Percentiles rank a stretch among this genome's conserved stretches.
Conservation (phyloP, 2,797 vertebrate species). For the Podarcis siculus region DNA sequence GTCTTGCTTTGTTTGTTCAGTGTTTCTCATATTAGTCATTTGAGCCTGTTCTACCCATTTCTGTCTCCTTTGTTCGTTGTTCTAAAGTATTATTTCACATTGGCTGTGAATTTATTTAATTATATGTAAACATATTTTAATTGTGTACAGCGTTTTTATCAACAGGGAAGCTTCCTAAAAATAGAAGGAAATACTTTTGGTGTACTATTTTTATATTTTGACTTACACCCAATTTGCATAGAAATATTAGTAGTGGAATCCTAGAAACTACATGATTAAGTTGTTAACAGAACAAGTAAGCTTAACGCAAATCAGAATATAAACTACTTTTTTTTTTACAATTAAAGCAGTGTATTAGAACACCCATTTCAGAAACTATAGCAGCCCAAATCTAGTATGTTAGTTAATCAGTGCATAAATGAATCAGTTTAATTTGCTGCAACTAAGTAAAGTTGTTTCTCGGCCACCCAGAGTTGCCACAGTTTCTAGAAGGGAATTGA, state of each 20-base stretch:
- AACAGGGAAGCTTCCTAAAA: slow-evolving; percentile 3
- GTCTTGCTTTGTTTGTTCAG: slow-evolving; percentile 19
- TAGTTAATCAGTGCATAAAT: not conserved
- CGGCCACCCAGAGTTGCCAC: not conserved
- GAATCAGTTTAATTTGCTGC: not conserved
- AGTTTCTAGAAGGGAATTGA: not conserved
- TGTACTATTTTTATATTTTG: not conserved
- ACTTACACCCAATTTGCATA: not conserved
- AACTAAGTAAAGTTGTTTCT: not conserved
- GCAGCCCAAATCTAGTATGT: not conserved
- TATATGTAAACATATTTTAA: slow-evolving; percentile 14
- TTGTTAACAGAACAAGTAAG: not conserved
- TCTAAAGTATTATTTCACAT: slow-evolving; percentile 1
- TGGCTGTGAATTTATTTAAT: slow-evolving; percentile 6
- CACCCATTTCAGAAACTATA: not conserved
- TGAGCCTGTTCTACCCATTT: slow-evolving; percentile 17
- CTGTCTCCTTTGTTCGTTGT: slow-evolving; percentile 34
- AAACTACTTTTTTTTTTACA: not conserved
- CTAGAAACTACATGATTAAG: not conserved
- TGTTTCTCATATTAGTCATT: slow-evolving; percentile 30
- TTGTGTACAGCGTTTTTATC: not conserved
- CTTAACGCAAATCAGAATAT: not conserved
- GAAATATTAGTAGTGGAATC: not conserved
- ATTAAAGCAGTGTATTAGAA: not conserved
- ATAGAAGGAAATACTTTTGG: not conserved